Evolutionary conservation across 2,888 invertebrate species (phyloP).

Genomic region (Amphipoea oculea): DNA sequence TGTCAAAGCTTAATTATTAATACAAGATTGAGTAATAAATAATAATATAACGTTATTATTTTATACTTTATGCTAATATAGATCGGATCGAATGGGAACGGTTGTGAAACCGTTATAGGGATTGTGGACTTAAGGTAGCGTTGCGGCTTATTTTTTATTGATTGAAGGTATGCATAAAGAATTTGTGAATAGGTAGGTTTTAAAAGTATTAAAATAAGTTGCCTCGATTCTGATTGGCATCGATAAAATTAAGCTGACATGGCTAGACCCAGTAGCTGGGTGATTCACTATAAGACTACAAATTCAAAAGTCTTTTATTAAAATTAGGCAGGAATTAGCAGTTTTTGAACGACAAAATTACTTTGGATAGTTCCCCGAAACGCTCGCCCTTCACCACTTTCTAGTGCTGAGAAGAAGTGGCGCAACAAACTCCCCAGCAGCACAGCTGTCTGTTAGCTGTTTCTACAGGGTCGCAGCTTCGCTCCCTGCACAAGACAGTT

Average conservation of each 20-base stretch:
- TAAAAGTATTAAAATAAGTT: neutral
- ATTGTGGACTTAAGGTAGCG: slow-evolving; percentile 15
- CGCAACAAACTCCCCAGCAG: neutral
- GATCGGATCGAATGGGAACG: slow-evolving; percentile 39
- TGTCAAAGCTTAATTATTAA: slow-evolving; percentile 23
- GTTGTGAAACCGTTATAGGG: slow-evolving; percentile 19
- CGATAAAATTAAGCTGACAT: neutral
- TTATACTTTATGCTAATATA: slow-evolving; percentile 52
- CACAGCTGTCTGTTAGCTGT: neutral
- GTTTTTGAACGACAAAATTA: no score
- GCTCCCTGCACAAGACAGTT: neutral
- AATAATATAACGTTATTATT: slow-evolving; percentile 34
- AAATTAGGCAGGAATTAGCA: neutral
- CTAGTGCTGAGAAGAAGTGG: no score
- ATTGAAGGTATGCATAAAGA: slow-evolving; percentile 21
- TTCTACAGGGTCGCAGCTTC: neutral
- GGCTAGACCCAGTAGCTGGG: neutral
- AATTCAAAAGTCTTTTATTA: neutral
- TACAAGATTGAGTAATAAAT: slow-evolving; percentile 40
- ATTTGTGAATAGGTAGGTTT: slow-evolving; percentile 2
- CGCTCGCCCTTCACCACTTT: neutral
- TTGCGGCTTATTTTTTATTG: slow-evolving; percentile 36
- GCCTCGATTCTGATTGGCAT: neutral
- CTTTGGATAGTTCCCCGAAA: no score
- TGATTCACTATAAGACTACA: neutral